These are phyloP conservation scores for Brachypalpus laphriformis DNA, from an alignment of 2,888 invertebrate genomes.

Conservation along the genomic window DNA sequence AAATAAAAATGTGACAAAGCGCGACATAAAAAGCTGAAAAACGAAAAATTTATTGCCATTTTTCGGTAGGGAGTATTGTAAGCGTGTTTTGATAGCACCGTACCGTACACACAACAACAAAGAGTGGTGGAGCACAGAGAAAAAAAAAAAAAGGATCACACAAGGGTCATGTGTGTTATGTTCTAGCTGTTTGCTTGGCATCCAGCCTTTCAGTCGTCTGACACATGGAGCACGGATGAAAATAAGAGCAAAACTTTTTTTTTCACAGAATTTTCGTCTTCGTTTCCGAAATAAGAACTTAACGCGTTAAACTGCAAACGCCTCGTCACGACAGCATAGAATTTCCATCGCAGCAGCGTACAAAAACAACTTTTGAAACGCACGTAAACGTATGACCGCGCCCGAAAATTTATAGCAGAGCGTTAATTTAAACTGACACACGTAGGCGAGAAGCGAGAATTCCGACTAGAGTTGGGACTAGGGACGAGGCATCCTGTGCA, in stretches of 20 bases:
- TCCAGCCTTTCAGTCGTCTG: constrained; percentile 46
- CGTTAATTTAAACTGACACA: constrained; percentile 73
- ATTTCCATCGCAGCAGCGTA: constrained; percentile 19
- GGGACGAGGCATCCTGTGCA: constrained; percentile 16
- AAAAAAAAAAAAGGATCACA: constrained; percentile 42
- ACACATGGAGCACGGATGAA: constrained; percentile 25
- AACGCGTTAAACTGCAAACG: constrained; percentile 65
- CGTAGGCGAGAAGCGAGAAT: constrained; percentile 35
- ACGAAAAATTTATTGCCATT: constrained; percentile 74
- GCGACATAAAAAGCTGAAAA: constrained; percentile 74
- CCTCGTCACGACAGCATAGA: constrained; percentile 40
- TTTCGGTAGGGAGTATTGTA: constrained; percentile 65
- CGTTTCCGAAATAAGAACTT: constrained; percentile 56
- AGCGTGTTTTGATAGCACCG: constrained; percentile 69
- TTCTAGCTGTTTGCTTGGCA: constrained; percentile 51
- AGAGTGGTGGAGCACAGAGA: constrained; percentile 2
- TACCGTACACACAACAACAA: constrained; percentile 42
- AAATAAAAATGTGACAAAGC: constrained; percentile 75
- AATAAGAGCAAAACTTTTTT: constrained; percentile 17
- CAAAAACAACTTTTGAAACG: constrained; percentile 54
- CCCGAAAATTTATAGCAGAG: constrained; percentile 67
- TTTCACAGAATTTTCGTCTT: constrained; percentile 31
- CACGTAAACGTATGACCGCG: constrained; percentile 68
- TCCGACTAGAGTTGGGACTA: neutral
- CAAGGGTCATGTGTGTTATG: constrained; percentile 63